Evolutionary conservation across 2,888 invertebrate genomes (phyloP).

Genomic region (Drosophila setosimentum): DNA sequence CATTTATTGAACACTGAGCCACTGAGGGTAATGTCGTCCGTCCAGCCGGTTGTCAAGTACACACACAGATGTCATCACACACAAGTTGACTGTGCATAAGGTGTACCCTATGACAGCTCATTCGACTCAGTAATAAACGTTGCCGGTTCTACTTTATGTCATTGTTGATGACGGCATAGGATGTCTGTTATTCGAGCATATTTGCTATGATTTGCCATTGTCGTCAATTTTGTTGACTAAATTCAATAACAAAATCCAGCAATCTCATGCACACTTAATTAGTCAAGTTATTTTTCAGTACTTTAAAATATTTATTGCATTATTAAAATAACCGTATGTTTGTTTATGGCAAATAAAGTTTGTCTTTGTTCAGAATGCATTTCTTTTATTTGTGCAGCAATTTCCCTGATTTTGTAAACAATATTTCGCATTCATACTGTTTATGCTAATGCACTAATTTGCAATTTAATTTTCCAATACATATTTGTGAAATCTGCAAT

Average conservation of each 20-base stretch:
- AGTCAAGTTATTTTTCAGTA: not conserved
- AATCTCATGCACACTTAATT: not conserved
- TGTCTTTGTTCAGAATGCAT: slow-evolving; percentile 9
- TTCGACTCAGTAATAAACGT: slow-evolving; percentile 36
- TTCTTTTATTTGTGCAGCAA: not conserved
- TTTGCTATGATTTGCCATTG: slow-evolving; percentile 23
- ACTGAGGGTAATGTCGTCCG: slow-evolving; percentile 33
- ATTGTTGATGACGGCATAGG: slow-evolving; percentile 40
- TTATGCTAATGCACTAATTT: slow-evolving; percentile 32
- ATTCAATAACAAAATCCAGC: slow-evolving; percentile 23
- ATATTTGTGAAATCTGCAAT: slow-evolving; percentile 1
- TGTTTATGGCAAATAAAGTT: not conserved
- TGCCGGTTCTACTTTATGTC: slow-evolving; percentile 54
- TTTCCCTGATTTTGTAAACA: slow-evolving; percentile 13
- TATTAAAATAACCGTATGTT: slow-evolving; percentile 4
- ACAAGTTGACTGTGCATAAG: slow-evolving; percentile 1
- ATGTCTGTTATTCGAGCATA: slow-evolving; percentile 1
- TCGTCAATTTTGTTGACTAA: slow-evolving; percentile 15
- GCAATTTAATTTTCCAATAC: slow-evolving; percentile 23
- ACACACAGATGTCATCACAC: slow-evolving; percentile 1
- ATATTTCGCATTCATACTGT: slow-evolving; percentile 12
- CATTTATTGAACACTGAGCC: slow-evolving; percentile 69
- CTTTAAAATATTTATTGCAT: not conserved
- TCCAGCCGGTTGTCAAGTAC: slow-evolving; percentile 31
- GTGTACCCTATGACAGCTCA: slow-evolving; percentile 30